These are phyloP conservation scores for Novumbra hubbsi DNA, from an alignment of 2,797 vertebrate genomes.

Conservation along the genomic window DNA sequence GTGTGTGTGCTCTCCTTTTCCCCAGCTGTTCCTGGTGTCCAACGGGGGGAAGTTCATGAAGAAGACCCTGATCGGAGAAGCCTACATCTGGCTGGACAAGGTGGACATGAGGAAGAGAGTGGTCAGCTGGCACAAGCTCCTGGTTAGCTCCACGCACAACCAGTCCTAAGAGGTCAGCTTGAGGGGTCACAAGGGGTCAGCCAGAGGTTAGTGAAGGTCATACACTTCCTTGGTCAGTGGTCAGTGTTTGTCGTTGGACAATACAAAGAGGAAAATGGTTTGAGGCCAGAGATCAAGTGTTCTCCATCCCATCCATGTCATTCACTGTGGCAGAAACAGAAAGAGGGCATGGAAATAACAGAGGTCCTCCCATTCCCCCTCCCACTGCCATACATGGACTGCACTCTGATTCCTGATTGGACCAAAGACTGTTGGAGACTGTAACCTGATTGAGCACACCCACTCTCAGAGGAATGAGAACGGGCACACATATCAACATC, in stretches of 20 bases:
- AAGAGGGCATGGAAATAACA: neutral
- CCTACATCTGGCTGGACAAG: slow-evolving; percentile 98
- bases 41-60: slow-evolving; percentile 99
- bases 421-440: slow-evolving; percentile 32
- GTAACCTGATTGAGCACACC: slow-evolving; percentile 44
- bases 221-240: neutral
- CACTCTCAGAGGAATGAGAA: neutral
- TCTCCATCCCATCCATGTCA: neutral
- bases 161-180: slow-evolving; percentile 73
- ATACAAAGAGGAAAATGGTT: neutral
- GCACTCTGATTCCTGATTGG: neutral
- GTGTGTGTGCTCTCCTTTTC: neutral
- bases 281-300: neutral
- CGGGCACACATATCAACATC: slow-evolving; percentile 29
- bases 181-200: slow-evolving; percentile 9
- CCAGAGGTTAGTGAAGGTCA: slow-evolving; percentile 25
- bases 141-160: slow-evolving; percentile 86
- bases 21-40: slow-evolving; percentile 92
- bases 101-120: slow-evolving; percentile 97
- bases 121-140: slow-evolving; percentile 98
- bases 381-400: slow-evolving; percentile 1
- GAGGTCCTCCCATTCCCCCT: neutral
- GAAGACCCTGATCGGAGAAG: slow-evolving; percentile 97
- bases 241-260: neutral
- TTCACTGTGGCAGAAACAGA: neutral